A percentile compares a stretch with the other conserved stretches of the same genome.
Conservation (phyloP, 2,113 vertebrate genomes). For the Pedionomus torquatus region DNA sequence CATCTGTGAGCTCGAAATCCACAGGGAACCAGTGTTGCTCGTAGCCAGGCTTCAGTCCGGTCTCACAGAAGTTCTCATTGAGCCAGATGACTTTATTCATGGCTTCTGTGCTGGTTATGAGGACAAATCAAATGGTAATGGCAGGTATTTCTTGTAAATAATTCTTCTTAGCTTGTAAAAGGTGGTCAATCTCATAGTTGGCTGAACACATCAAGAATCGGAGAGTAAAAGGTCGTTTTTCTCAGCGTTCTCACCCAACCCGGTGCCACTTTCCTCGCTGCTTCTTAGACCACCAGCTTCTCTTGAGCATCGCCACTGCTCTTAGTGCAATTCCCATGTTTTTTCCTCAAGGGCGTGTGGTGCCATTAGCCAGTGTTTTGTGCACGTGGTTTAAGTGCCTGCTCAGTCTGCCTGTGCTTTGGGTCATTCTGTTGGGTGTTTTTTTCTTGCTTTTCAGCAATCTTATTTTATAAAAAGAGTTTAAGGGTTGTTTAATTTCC, state of each 20-base stretch:
- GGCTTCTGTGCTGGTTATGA: not conserved
- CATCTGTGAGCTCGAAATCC: not conserved
- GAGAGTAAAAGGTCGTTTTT: not conserved
- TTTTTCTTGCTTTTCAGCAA: not conserved
- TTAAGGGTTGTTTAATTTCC: not conserved
- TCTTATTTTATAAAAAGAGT: not conserved
- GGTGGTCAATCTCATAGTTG: not conserved
- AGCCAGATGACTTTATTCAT: not conserved
- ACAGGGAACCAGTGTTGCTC: not conserved
- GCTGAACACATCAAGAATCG: not conserved
- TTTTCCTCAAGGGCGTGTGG: not conserved
- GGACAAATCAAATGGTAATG: not conserved
- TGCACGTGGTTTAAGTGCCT: not conserved
- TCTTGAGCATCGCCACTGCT: not conserved
- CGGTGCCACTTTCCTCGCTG: not conserved
- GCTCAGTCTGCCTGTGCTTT: not conserved
- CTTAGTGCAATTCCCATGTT: rapidly evolving
- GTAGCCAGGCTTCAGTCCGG: not conserved
- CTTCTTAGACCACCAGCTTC: not conserved
- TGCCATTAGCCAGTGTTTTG: not conserved
- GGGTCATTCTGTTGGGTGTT: no score
- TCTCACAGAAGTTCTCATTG: not conserved
- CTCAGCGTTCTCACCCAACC: not conserved
- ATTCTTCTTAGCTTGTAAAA: not conserved
- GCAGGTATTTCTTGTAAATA: not conserved